Conservation (phyloP, 2,797 vertebrate species). For the Carcharodon carcharias region DNA sequence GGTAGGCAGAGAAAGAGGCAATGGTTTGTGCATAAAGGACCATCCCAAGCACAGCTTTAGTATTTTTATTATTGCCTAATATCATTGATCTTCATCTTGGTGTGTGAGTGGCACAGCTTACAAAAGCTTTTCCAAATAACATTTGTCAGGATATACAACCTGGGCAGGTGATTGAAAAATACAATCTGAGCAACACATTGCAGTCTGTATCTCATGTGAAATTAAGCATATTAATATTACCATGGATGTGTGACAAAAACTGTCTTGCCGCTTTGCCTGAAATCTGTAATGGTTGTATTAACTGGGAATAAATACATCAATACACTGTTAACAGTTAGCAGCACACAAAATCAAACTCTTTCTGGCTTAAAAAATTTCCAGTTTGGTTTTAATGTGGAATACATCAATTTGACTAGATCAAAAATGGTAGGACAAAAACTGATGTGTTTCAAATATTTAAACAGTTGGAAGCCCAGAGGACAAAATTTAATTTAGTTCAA, state of each 20-base stretch:
- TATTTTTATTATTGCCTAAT: not conserved
- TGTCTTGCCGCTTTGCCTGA: not conserved
- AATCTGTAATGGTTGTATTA: not conserved
- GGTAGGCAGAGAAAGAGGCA: not conserved
- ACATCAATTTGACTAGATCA: not conserved
- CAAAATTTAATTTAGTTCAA: constrained; percentile 23
- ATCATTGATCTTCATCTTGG: not conserved
- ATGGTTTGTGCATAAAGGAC: not conserved
- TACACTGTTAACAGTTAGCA: not conserved
- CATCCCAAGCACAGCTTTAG: not conserved
- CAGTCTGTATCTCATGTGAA: not conserved
- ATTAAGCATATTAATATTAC: not conserved
- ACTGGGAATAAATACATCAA: not conserved
- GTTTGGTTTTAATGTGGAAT: not conserved
- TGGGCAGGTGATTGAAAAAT: not conserved
- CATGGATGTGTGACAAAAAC: not conserved
- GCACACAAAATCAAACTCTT: not conserved
- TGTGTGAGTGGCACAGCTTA: too few species aligned
- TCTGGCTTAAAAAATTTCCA: not conserved
- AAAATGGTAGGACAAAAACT: not conserved
- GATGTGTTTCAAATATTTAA: constrained; percentile 4
- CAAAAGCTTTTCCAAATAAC: not conserved
- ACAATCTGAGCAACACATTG: not conserved
- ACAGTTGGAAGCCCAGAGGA: not conserved
- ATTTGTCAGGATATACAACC: too few species aligned